Conservation (phyloP, 2,888 invertebrate species). For the Tineola bisselliella region DNA sequence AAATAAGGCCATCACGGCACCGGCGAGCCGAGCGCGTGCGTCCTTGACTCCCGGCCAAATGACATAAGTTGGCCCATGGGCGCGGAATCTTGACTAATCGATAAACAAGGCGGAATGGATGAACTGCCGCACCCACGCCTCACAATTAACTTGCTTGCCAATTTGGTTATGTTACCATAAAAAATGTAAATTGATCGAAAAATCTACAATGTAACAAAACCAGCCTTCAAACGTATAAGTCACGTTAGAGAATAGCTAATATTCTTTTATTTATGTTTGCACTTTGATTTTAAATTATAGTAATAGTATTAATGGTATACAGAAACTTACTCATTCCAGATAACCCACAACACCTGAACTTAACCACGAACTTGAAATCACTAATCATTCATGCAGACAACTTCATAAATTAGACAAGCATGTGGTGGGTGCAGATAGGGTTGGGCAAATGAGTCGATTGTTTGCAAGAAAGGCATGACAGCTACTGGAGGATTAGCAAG, state of each 20-base stretch:
- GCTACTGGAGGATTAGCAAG: conserved; percentile 33
- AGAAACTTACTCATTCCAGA: no score
- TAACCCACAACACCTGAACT: not conserved
- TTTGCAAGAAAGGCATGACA: conserved; percentile 13
- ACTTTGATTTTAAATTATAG: no score
- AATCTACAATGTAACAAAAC: not conserved
- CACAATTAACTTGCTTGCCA: conserved; percentile 43
- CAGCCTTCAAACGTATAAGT: not conserved
- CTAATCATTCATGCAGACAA: conserved; percentile 5
- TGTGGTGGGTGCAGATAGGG: conserved; percentile 16
- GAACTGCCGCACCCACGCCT: conserved; percentile 51
- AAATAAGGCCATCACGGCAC: conserved; percentile 60
- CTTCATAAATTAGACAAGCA: conserved; percentile 14
- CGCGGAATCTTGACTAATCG: conserved; percentile 63
- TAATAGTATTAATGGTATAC: no score
- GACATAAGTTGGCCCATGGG: conserved; percentile 67
- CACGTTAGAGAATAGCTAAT: conserved; percentile 1
- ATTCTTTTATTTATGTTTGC: not conserved
- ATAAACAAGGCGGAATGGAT: conserved; percentile 57
- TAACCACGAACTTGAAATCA: not conserved
- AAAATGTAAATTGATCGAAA: conserved; percentile 19
- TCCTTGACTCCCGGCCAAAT: conserved; percentile 67
- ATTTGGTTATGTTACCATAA: conserved; percentile 46
- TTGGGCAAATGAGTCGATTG: conserved; percentile 15
- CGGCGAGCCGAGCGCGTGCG: conserved; percentile 47